These are phyloP conservation scores for Perca fluviatilis DNA, from an alignment of 2,113 vertebrate genomes.

Conservation along the genomic window DNA sequence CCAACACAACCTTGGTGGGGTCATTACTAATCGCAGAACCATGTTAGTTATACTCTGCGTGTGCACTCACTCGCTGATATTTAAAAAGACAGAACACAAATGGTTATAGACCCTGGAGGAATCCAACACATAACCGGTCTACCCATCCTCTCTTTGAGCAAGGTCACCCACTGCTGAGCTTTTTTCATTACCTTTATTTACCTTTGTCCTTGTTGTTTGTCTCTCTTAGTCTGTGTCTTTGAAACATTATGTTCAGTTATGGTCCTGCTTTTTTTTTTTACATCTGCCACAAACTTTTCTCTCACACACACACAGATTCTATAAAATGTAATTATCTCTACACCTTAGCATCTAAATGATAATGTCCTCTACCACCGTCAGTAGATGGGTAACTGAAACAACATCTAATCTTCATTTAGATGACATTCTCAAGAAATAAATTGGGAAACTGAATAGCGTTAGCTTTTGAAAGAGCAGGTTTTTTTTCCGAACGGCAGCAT, in stretches of 20 bases:
- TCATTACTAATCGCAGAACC: neutral
- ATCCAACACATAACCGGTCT: neutral
- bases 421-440: constrained; percentile 9
- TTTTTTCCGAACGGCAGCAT: neutral
- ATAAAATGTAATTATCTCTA: constrained; percentile 4
- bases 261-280: neutral
- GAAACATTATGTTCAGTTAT: constrained; percentile 24
- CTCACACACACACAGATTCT: neutral
- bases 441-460: neutral
- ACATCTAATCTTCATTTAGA: constrained; percentile 20
- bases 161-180: constrained; percentile 16
- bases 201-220: constrained; percentile 28
- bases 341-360: constrained; percentile 18
- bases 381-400: constrained; percentile 13
- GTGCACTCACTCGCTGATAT: neutral
- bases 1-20: neutral
- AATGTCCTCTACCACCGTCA: neutral
- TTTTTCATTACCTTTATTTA: constrained; percentile 18
- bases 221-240: constrained; percentile 18
- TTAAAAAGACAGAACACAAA: constrained; percentile 27
- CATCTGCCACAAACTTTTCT: constrained; percentile 15
- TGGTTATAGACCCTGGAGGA: neutral
- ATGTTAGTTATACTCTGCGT: constrained; percentile 22
- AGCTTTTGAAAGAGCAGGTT: constrained; percentile 3
- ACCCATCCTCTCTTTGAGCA: constrained; percentile 6